These are phyloP conservation scores for Bufotes viridis DNA, from an alignment of 2,797 vertebrate genomes.

Conservation along the genomic window DNA sequence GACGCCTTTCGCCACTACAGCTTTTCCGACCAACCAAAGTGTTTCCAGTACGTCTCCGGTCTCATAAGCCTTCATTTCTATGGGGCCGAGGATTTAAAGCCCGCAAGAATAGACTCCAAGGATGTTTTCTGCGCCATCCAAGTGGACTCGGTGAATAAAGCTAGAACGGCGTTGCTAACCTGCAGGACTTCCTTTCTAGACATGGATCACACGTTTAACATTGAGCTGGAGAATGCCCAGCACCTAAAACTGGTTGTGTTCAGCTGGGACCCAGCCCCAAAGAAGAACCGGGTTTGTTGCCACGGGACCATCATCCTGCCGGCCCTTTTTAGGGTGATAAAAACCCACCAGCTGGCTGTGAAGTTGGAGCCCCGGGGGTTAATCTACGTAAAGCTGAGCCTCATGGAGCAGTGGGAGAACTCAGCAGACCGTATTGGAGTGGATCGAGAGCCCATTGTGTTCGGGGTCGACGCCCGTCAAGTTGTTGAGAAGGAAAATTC, in stretches of 20 bases:
- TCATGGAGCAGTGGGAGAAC: conserved; percentile 97
- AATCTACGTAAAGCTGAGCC: conserved; percentile 94
- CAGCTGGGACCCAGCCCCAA: conserved; percentile 92
- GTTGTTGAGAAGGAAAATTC: conserved; percentile 90
- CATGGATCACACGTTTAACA: conserved; percentile 99
- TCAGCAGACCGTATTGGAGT: conserved; percentile 81
- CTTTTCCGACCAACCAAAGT: conserved; percentile 94
- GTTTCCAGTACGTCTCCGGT: conserved; percentile 92
- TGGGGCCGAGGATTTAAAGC: conserved; percentile 95
- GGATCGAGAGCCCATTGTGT: conserved; percentile 83
- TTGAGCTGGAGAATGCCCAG: conserved; percentile 96
- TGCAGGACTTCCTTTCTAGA: conserved; percentile 92
- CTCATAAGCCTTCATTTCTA: conserved; percentile 97
- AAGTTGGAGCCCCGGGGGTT: conserved; percentile 93
- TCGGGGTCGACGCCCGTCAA: conserved; percentile 88
- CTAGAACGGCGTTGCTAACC: conserved; percentile 92
- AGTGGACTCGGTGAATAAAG: conserved; percentile 96
- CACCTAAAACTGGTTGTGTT: conserved; percentile 96
- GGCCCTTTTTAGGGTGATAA: conserved; percentile 89
- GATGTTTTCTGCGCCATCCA: conserved; percentile 98
- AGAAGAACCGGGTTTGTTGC: conserved; percentile 90
- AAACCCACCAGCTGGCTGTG: conserved; percentile 90
- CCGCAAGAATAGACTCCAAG: conserved; percentile 90
- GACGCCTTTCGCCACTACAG: conserved; percentile 95
- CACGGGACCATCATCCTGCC: conserved; percentile 92